A percentile compares a stretch with the other conserved stretches of the same genome.
phyloP scores from a whole-genome alignment of 2,797 vertebrate species.

The Stomatorhinus walkeri region DNA sequence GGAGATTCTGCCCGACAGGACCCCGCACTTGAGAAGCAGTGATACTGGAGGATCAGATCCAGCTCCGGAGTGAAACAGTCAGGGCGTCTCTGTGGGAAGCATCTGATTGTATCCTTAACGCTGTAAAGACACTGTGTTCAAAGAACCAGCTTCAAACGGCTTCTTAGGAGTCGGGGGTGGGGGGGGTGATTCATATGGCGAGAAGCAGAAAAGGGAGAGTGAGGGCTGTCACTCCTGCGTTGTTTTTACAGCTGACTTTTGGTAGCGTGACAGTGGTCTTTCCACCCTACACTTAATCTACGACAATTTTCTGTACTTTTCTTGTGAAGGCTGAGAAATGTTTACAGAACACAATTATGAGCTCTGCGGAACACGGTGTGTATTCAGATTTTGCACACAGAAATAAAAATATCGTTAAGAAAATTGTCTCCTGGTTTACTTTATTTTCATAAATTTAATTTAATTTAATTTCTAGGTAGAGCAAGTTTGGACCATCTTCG shows the following conservation, averaged over 20 bases:
- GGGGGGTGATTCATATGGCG: background rate
- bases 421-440: background rate
- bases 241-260: background rate
- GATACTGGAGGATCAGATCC: background rate
- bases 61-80: background rate
- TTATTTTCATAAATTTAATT: background rate
- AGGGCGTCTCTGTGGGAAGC: background rate
- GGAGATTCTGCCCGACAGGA: background rate
- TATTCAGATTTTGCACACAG: background rate
- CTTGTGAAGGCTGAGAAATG: background rate
- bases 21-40: background rate
- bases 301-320: background rate
- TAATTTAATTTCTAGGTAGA: conserved; percentile 4
- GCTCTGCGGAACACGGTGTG: background rate
- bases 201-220: background rate
- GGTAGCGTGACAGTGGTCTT: background rate
- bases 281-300: background rate
- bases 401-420: background rate
- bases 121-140: background rate
- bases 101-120: background rate
- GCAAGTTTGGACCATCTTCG: background rate
- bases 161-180: background rate
- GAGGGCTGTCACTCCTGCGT: background rate
- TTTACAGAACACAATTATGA: background rate
- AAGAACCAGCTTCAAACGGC: background rate